These are phyloP conservation scores for Meandrina meandrites DNA, from an alignment of 92 coral and sea anemone genomes.

Conservation along the genomic window DNA sequence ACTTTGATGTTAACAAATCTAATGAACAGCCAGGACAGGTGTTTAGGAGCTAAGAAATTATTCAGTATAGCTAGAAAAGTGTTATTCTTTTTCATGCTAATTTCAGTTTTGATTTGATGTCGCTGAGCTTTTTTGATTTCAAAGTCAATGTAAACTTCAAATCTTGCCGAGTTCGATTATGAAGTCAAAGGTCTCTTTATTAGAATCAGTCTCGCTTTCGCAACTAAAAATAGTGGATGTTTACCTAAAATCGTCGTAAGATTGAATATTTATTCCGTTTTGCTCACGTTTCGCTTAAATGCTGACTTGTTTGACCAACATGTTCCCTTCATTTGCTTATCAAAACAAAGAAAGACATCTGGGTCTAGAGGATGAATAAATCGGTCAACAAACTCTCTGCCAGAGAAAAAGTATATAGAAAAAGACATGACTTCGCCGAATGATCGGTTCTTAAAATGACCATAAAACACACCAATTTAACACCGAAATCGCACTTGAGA, in stretches of 20 bases:
- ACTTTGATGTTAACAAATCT: slow-evolving; percentile 8
- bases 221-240: background rate
- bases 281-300: background rate
- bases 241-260: background rate
- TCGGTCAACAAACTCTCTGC: background rate
- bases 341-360: background rate
- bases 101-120: background rate
- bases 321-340: slow-evolving; percentile 6
- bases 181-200: background rate
- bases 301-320: background rate
- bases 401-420: background rate
- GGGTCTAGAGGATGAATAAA: background rate
- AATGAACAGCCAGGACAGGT: background rate
- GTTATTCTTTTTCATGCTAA: background rate
- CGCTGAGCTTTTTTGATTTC: too few species aligned
- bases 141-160: background rate
- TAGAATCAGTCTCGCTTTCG: background rate
- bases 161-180: background rate
- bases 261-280: slow-evolving; percentile 8
- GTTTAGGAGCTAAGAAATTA: background rate
- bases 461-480: background rate
- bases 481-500: background rate
- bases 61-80: background rate
- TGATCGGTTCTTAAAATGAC: background rate
- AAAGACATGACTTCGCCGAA: background rate